Conservation (phyloP, 2,113 vertebrate species). For the Pituophis catenifer region DNA sequence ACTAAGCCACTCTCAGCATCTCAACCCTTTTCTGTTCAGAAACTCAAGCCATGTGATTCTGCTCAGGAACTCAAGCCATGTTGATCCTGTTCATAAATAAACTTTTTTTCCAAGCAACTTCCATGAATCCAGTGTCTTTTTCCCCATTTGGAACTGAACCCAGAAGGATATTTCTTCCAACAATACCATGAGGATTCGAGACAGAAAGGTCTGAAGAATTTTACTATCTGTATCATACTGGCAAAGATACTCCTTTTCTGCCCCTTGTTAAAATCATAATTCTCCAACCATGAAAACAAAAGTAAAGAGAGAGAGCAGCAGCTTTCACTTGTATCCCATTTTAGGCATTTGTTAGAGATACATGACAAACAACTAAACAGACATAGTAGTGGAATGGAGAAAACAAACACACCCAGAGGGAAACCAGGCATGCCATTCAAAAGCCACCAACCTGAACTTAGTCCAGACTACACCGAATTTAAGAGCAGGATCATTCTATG, state of each 20-base stretch:
- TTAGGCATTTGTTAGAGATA: neutral
- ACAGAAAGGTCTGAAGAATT: constrained; percentile 15
- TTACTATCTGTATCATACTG: neutral
- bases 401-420: neutral
- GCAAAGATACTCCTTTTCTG: neutral
- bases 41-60: too few relatives aligned
- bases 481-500: neutral
- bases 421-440: neutral
- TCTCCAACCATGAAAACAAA: neutral
- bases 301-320: neutral
- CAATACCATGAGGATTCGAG: neutral
- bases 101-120: too few relatives aligned
- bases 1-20: too few relatives aligned
- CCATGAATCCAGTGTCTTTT: too few relatives aligned
- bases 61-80: too few relatives aligned
- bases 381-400: neutral
- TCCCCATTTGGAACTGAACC: too few relatives aligned
- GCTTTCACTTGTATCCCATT: neutral
- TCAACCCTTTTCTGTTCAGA: too few relatives aligned
- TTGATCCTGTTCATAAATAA: too few relatives aligned
- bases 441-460: neutral
- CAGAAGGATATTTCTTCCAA: too few relatives aligned
- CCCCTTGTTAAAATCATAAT: constrained; percentile 1
- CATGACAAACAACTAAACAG: neutral
- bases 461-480: neutral